phyloP scores from a whole-genome alignment of 92 coral and sea anemone genomes.

The Parazoanthus darwini region DNA sequence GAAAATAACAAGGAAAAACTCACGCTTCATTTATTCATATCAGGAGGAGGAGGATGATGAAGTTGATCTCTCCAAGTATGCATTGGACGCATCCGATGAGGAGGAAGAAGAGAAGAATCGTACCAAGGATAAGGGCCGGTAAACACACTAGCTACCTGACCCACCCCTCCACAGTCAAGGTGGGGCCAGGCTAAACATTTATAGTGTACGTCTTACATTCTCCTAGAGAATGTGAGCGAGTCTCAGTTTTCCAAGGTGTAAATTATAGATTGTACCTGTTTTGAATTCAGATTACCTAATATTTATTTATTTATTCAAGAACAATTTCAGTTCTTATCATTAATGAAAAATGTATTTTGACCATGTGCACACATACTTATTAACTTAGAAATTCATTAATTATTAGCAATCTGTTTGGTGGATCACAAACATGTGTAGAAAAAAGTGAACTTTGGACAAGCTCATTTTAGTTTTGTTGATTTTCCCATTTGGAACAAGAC shows the following conservation, averaged over 20 bases:
- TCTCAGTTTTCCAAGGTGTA: background rate
- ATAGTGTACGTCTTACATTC: background rate
- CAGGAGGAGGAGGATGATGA: constrained; percentile 75
- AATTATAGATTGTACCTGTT: background rate
- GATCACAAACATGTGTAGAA: too few relatives aligned
- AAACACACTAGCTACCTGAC: constrained; percentile 62
- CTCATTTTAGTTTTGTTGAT: too few relatives aligned
- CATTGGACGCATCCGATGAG: constrained; percentile 57
- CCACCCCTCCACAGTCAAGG: constrained; percentile 60
- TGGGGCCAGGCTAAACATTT: constrained; percentile 57
- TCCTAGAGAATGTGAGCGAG: background rate
- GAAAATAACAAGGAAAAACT: too few relatives aligned
- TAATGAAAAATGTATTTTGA: too few relatives aligned
- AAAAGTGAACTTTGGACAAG: too few relatives aligned
- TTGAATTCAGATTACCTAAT: background rate
- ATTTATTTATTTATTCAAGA: too few relatives aligned
- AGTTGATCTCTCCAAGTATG: constrained; percentile 67
- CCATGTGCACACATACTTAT: background rate
- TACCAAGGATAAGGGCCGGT: constrained; percentile 97
- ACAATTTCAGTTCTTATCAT: background rate
- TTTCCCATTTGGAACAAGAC: too few relatives aligned
- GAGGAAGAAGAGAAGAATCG: constrained; percentile 69
- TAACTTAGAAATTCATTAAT: too few relatives aligned
- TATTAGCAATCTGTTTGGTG: too few relatives aligned
- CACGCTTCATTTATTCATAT: background rate